A percentile compares a stretch with the other conserved stretches of the same genome.
Conservation (phyloP, 2,113 vertebrate genomes). For the Drymodes brunneopygia region DNA sequence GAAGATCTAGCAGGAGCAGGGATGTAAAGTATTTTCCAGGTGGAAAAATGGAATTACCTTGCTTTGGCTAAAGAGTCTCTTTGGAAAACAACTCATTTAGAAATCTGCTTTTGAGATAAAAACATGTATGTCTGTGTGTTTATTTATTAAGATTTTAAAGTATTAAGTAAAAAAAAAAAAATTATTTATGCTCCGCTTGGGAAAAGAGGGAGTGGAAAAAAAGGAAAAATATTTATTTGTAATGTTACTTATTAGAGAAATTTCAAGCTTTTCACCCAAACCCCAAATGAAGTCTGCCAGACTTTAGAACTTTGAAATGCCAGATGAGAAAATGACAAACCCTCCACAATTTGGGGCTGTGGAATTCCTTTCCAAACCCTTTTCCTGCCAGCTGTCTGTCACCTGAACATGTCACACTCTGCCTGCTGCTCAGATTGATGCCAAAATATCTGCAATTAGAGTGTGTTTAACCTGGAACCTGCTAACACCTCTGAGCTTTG, state of each 20-base stretch:
- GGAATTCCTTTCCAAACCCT: neutral
- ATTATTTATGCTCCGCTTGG: fast-evolving
- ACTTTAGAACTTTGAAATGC: neutral
- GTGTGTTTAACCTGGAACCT: neutral
- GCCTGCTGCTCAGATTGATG: neutral
- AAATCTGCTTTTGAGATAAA: neutral
- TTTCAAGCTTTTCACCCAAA: neutral
- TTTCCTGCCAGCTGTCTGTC: neutral
- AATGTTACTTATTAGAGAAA: neutral
- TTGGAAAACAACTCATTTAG: neutral
- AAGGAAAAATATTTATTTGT: neutral
- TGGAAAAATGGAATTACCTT: neutral
- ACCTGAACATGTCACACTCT: neutral
- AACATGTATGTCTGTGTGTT: fast-evolving
- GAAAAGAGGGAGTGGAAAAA: neutral
- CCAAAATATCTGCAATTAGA: neutral
- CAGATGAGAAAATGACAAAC: neutral
- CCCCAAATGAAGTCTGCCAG: neutral
- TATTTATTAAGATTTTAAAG: neutral
- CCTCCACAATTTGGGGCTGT: neutral
- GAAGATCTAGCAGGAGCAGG: neutral
- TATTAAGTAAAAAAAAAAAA: neutral
- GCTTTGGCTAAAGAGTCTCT: neutral
- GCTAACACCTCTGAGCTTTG: neutral
- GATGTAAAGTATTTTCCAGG: neutral